A percentile compares a stretch with the other conserved stretches of the same genome.
Conservation (phyloP, 2,113 vertebrate genomes). For the Bubo bubo region DNA sequence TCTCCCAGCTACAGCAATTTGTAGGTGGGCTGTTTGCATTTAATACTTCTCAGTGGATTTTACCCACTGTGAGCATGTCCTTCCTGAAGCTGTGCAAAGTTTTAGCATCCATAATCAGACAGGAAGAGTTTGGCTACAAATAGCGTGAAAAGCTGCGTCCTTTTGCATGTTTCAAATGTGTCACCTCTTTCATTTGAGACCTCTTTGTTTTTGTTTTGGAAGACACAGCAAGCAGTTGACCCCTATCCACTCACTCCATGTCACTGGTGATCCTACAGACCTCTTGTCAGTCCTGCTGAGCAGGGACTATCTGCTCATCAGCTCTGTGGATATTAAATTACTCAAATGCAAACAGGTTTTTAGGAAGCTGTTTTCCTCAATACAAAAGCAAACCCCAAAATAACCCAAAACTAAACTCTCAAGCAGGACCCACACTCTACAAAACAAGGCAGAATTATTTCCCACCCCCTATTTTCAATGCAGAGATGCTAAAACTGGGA, state of each 20-base stretch:
- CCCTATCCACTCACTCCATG: not conserved
- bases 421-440: not conserved
- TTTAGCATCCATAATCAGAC: not conserved
- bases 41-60: not conserved
- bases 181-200: not conserved
- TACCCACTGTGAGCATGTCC: not conserved
- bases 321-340: constrained; percentile 1
- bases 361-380: not conserved
- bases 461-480: not conserved
- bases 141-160: not conserved
- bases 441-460: not conserved
- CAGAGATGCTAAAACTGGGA: not conserved
- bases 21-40: not conserved
- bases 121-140: not conserved
- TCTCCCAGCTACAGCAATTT: not conserved
- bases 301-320: not conserved
- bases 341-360: not conserved
- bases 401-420: not conserved
- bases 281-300: not conserved
- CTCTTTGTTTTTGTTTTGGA: not conserved
- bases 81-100: not conserved
- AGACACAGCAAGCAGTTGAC: not conserved
- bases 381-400: not conserved
- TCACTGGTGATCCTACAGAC: not conserved
- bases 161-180: not conserved